Evolutionary conservation across 2,888 invertebrate genomes (phyloP).

Genomic region (Laothoe populi): DNA sequence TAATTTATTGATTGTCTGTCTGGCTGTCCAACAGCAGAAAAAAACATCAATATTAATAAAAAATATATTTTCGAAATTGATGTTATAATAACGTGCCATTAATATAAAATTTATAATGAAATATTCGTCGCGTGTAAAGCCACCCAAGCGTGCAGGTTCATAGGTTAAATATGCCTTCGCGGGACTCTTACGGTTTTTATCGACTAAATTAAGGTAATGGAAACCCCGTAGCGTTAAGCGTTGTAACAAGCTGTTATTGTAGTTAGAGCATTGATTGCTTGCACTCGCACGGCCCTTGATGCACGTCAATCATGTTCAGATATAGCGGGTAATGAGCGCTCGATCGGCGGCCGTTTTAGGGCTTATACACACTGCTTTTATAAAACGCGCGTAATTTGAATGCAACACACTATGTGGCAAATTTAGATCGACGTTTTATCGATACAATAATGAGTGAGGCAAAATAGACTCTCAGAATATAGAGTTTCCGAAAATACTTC

Average conservation of each 20-base stretch:
- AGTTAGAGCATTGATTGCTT: conserved; percentile 57
- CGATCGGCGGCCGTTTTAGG: conserved; percentile 43
- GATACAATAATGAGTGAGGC: no score
- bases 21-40: no score
- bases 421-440: no score
- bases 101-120: conserved; percentile 27
- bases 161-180: conserved; percentile 69
- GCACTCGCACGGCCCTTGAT: conserved; percentile 57
- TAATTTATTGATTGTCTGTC: not conserved
- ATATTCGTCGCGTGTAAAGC: conserved; percentile 50
- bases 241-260: conserved; percentile 75
- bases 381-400: not conserved
- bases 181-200: conserved; percentile 64
- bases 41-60: no score
- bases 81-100: no score
- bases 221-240: conserved; percentile 58
- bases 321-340: conserved; percentile 67
- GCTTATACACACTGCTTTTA: not conserved
- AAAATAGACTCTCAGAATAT: no score
- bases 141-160: conserved; percentile 49
- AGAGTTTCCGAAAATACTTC: no score
- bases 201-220: conserved; percentile 71
- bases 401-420: no score
- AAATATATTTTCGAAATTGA: no score
- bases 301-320: conserved; percentile 71